A percentile compares a stretch with the other conserved stretches of the same genome.
These are phyloP conservation scores for Chaetodon trifasciatus DNA, from an alignment of 2,797 vertebrate species.

Conservation along the genomic window DNA sequence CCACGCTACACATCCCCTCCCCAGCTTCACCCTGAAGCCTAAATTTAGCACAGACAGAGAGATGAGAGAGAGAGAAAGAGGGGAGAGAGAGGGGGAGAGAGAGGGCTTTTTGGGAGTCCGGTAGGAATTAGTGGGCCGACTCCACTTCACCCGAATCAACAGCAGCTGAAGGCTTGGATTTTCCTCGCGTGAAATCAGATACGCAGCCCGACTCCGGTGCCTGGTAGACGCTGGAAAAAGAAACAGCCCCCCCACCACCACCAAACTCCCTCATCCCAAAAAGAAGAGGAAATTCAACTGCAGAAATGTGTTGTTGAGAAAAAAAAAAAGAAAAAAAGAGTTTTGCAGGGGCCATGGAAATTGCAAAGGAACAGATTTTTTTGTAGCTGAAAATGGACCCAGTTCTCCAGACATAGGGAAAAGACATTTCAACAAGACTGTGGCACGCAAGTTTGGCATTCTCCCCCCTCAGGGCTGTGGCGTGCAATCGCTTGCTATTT, in stretches of 20 bases:
- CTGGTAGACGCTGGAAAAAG: slow-evolving; percentile 84
- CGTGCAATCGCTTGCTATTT: slow-evolving; percentile 85
- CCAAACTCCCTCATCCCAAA: slow-evolving; percentile 72
- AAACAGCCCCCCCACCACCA: slow-evolving; percentile 76
- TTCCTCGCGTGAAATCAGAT: slow-evolving; percentile 85
- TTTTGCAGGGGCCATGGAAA: slow-evolving; percentile 78
- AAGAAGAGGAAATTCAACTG: slow-evolving; percentile 78
- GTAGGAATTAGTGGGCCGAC: slow-evolving; percentile 82
- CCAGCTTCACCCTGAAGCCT: slow-evolving; percentile 66
- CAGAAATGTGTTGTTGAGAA: slow-evolving; percentile 74
- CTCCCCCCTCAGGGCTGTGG: slow-evolving; percentile 83
- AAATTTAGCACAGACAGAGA: slow-evolving; percentile 77
- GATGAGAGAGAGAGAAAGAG: slow-evolving; percentile 57
- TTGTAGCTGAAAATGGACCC: slow-evolving; percentile 81
- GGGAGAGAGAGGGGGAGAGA: slow-evolving; percentile 33
- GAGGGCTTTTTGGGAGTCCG: slow-evolving; percentile 76
- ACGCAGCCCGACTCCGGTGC: slow-evolving; percentile 73
- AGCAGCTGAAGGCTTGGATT: slow-evolving; percentile 83
- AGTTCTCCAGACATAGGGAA: slow-evolving; percentile 82
- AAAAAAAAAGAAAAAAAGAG: slow-evolving; percentile 47
- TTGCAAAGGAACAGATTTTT: slow-evolving; percentile 78
- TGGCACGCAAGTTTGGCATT: slow-evolving; percentile 87
- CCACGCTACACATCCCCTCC: slow-evolving; percentile 49
- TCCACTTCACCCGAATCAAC: slow-evolving; percentile 85
- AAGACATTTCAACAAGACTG: slow-evolving; percentile 86